phyloP scores from a whole-genome alignment of 2,888 invertebrate species.

The Lepetodrilus schrolli region DNA sequence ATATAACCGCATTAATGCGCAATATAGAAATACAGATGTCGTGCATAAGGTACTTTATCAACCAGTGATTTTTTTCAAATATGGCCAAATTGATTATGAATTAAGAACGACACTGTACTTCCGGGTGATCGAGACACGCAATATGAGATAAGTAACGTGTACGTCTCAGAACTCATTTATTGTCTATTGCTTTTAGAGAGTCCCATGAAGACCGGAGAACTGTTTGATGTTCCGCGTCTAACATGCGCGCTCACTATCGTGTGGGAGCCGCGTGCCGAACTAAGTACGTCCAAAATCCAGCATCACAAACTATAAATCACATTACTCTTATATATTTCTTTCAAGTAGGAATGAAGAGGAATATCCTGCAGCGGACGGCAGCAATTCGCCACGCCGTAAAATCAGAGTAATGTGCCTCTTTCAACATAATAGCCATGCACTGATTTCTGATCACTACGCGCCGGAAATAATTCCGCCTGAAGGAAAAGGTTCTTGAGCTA shows the following conservation, averaged over 20 bases:
- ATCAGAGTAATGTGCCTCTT: slow-evolving; percentile 16
- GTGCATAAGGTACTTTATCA: no score
- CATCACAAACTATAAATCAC: slow-evolving; percentile 11
- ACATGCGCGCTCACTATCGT: neutral
- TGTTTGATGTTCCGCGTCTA: no score
- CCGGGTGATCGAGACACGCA: no score
- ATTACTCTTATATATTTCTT: slow-evolving; percentile 21
- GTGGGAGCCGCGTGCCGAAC: neutral
- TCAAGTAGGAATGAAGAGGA: slow-evolving; percentile 10
- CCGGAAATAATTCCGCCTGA: slow-evolving; percentile 33
- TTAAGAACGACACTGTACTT: no score
- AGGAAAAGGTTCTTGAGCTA: slow-evolving; percentile 29
- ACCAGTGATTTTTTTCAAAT: no score
- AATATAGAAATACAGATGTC: no score
- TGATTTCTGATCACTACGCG: slow-evolving; percentile 30
- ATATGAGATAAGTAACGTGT: no score
- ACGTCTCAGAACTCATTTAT: no score
- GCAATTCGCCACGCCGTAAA: slow-evolving; percentile 22
- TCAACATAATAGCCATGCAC: slow-evolving; percentile 27
- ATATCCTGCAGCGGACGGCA: neutral
- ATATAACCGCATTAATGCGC: no score
- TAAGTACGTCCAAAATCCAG: neutral
- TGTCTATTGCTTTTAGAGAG: no score
- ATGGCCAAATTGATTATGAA: no score
- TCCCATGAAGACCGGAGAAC: no score